Evolutionary conservation across 2,888 invertebrate species (phyloP), one percentile per base, ranked within the genome.

Genomic region (Anagyrus pseudococci): DNA sequence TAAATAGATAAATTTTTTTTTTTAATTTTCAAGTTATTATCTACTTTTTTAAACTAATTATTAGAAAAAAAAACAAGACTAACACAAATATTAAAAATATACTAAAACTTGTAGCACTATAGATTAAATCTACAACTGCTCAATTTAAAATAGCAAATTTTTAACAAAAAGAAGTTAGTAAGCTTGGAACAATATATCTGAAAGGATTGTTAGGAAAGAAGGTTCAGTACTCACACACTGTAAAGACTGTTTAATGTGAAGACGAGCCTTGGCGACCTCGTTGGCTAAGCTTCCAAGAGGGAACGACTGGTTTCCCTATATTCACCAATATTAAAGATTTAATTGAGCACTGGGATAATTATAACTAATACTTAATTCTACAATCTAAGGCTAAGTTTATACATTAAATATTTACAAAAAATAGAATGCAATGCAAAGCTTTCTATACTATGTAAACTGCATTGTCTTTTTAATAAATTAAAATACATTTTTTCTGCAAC

Each of bases 241-340:
- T 75, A 84, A 81, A 74, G 83, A 82, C 72, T 81, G 79, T 81
- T 82, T 91, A 84, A 93, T 90, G 83, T 92, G 90, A 83, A 92
- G 90, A 79, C 92, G 88, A 81, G 92, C 92, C 85, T 91, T 93
- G 78, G 91, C 92, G 79, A 93, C 91, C 86, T 93, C 92, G 81
- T 87, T 88, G 77, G 91, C 91, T 83, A 93, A 86, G 75, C 76
- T 78, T 75, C 80, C 78, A 73, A 74, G 69, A 69, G 72, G 69
- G 68, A 73, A 69, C 69, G 72, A 72, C 72, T 75, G 78, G 69
- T 70, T 72, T 72, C 71, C 77, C 79, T 79, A 73, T 58, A 75
- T 75, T 72, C 72, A 75, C 72, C 72, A 71, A 74, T 72, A 77
- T 75, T 73, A 70, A 74, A 71, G 15, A 62, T 67, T 78, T 73